Base-by-base conservation (phyloP, 2,797 vertebrate genomes). In the Trachurus trachurus region DNA sequence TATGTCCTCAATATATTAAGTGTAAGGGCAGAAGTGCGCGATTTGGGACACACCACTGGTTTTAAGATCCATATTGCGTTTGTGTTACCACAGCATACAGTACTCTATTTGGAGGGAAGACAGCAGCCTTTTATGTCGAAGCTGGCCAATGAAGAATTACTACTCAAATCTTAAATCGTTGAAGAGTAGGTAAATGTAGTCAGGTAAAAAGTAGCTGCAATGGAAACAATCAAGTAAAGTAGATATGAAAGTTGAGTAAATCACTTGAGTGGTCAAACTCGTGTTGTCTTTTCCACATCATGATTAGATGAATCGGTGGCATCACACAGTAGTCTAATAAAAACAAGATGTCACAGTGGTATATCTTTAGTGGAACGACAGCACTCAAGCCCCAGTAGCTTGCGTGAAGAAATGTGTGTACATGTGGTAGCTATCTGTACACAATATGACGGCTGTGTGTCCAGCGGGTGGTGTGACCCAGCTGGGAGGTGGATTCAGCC, bases 391-490 rank as follows among this genome's bases (percentile, higher is more conserved):
- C 9, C 60, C 16, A 37, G 31, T 22, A 68, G 31, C 21, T 52
- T 42, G n/a, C 45, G 42, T 62, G 19, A 34, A 49, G 59, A 76
- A 59, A 65, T 45, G 47, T 53, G 50, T 57, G n/a, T 34, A 21
- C 7, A 19, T 47, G 13, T 59, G 15, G 37, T 52, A n/a, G n/a
- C n/a, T n/a, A 31, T 53, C 63, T 66, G 1, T 29, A 26, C 5
- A 10, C 45, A 37, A 8, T 45, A 34, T 49, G 17, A 34, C 12
- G 2, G 0, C 29, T 42, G 56, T 70, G 57, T 37, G 22, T n/a
- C 37, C 29, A 12, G 22, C 42, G 58, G 63, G 60, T 34, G 57
- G 50, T 61, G 50, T 61, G 68, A 80, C 66, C 61, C 21, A 44
- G 39, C 53, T 67, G 61, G n/a, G 74, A 69, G 64, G 52, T 53